phyloP scores from a whole-genome alignment of 2,113 vertebrate genomes.

The Thermophis baileyi region DNA sequence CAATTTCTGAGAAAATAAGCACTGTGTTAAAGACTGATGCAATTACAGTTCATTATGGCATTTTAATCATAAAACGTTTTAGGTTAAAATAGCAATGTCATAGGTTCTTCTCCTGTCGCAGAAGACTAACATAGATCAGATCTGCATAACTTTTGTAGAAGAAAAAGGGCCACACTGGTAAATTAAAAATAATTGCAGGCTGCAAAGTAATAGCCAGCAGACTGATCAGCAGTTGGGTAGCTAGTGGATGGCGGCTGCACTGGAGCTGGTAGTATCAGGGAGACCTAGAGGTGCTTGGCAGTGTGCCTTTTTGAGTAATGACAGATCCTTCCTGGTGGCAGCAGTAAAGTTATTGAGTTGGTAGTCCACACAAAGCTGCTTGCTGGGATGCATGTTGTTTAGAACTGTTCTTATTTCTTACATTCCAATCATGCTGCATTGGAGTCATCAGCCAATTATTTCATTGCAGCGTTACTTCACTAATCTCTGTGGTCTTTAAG shows the following conservation, averaged over 20 bases:
- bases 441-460: background rate
- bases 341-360: background rate
- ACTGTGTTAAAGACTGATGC: background rate
- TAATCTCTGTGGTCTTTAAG: background rate
- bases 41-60: background rate
- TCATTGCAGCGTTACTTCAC: background rate
- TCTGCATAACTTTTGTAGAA: background rate
- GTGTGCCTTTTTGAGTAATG: background rate
- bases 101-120: background rate
- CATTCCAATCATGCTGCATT: background rate
- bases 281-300: background rate
- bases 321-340: background rate
- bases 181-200: background rate
- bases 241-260: background rate
- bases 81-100: background rate
- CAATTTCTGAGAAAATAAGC: background rate
- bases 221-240: background rate
- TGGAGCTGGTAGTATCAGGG: background rate
- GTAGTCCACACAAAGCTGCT: background rate
- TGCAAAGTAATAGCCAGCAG: background rate
- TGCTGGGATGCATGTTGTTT: background rate
- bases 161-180: background rate
- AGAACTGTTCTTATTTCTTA: no score
- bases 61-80: background rate
- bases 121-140: background rate